Evolutionary conservation across 2,113 vertebrate genomes (phyloP).

Genomic region (Onychostruthus taczanowskii): DNA sequence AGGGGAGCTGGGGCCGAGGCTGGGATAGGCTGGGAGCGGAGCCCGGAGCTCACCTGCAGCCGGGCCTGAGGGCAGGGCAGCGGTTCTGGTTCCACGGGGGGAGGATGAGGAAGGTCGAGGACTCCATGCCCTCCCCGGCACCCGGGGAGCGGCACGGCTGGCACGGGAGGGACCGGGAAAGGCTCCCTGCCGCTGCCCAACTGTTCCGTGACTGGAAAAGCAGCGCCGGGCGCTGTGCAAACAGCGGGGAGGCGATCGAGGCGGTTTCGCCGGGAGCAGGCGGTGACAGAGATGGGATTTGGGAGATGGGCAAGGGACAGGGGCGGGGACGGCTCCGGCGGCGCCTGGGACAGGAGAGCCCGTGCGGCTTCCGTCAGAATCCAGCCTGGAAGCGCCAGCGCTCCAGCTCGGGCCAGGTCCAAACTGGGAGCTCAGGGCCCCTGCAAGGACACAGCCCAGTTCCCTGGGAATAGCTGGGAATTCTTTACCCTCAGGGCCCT

Average conservation of each 20-base stretch:
- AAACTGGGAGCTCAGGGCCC: neutral
- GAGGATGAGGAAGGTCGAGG: neutral
- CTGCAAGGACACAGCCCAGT: no score
- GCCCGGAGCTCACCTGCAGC: neutral
- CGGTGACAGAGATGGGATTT: neutral
- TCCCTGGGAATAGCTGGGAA: no score
- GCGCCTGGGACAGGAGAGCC: no score
- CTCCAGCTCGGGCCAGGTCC: neutral
- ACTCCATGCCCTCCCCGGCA: neutral
- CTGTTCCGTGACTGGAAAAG: neutral
- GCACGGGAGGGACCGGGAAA: neutral
- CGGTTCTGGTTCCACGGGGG: accelerated
- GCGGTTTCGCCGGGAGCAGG: neutral
- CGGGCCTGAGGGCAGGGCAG: accelerated
- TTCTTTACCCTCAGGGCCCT: no score
- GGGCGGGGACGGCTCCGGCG: neutral
- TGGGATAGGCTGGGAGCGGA: neutral
- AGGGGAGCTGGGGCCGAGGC: neutral
- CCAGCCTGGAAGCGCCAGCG: neutral
- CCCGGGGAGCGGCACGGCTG: accelerated
- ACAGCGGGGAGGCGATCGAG: neutral
- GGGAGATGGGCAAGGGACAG: neutral
- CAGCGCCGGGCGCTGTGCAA: neutral
- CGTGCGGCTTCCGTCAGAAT: accelerated
- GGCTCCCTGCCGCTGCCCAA: neutral